A percentile compares a stretch with the other conserved stretches of the same genome.
These are phyloP conservation scores for Bombus sibiricus DNA, from an alignment of 1,140 invertebrate genomes.

Conservation along the genomic window DNA sequence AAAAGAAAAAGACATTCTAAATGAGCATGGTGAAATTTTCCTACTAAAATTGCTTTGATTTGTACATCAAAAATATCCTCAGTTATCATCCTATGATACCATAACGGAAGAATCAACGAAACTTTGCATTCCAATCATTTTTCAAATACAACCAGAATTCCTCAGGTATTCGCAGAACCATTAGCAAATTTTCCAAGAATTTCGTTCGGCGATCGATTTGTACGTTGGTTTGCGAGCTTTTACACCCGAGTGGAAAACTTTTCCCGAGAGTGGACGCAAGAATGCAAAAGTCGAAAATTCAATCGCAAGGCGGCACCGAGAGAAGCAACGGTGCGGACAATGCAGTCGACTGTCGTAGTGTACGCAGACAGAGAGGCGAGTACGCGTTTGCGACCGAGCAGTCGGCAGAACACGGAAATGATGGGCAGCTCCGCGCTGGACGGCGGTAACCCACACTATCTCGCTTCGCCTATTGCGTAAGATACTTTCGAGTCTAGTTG, in stretches of 20 bases:
- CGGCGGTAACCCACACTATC: slow-evolving; percentile 69
- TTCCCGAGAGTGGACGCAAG: too few relatives aligned
- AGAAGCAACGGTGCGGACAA: slow-evolving; percentile 11
- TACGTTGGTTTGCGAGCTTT: background rate
- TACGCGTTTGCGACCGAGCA: slow-evolving; percentile 38
- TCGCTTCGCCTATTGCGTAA: slow-evolving; percentile 74
- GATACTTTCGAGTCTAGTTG: slow-evolving; percentile 75
- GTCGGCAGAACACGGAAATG: slow-evolving; percentile 76
- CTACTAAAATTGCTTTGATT: too few relatives aligned
- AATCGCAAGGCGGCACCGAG: background rate
- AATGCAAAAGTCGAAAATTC: background rate
- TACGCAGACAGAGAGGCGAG: slow-evolving; percentile 8
- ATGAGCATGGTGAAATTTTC: too few relatives aligned
- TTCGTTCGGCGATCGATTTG: background rate
- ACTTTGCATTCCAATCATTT: background rate
- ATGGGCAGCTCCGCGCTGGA: slow-evolving; percentile 65
- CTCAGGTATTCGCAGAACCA: background rate
- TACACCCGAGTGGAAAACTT: background rate
- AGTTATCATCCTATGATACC: too few relatives aligned
- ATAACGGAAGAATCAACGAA: too few relatives aligned
- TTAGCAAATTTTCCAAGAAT: background rate
- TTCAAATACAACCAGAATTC: background rate
- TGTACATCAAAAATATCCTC: too few relatives aligned
- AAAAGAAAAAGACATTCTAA: background rate
- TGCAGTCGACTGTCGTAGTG: background rate